A percentile compares a stretch with the other conserved stretches of the same genome.
Evolutionary conservation across 1,140 invertebrate genomes (phyloP).

Genomic region (Ostrea edulis): DNA sequence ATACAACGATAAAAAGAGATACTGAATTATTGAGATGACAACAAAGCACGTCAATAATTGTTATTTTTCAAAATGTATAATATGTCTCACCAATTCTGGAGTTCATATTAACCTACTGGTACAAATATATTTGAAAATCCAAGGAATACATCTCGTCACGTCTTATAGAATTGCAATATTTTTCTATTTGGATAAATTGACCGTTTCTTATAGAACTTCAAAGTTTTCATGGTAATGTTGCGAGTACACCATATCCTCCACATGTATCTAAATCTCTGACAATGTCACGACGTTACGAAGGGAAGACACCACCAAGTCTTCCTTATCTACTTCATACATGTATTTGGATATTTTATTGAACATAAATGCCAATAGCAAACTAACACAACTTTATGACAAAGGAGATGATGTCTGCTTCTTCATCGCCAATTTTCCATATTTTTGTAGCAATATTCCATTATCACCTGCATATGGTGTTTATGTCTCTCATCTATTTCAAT

Average conservation of each 20-base stretch:
- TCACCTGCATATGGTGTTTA: no score
- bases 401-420: no score
- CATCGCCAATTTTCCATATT: no score
- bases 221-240: neutral
- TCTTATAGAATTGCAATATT: neutral
- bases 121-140: neutral
- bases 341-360: no score
- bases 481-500: no score
- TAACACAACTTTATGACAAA: no score
- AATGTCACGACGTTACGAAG: neutral
- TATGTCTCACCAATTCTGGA: neutral
- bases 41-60: neutral
- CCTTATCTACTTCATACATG: no score
- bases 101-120: neutral
- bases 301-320: no score
- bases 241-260: neutral
- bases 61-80: neutral
- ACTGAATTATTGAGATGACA: neutral
- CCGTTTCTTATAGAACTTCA: neutral
- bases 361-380: no score
- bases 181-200: neutral
- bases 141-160: no score
- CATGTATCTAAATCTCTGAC: neutral
- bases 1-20: neutral
- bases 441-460: no score